Conservation (phyloP, 1,140 invertebrate species). For the Drosophila lini region DNA sequence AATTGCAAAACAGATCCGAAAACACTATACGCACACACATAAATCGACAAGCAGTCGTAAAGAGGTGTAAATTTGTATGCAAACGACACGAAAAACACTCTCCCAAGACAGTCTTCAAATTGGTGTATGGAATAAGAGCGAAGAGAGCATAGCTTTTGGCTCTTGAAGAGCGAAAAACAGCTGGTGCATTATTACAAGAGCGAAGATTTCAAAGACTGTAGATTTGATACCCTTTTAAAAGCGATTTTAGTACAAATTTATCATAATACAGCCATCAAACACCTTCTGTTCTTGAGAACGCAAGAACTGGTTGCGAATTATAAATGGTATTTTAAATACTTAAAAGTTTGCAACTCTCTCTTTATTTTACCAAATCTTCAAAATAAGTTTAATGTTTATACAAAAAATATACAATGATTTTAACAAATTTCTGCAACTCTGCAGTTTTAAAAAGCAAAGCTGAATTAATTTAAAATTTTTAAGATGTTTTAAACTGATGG, state of each 20-base stretch:
- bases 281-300: neutral
- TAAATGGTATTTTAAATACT: no score
- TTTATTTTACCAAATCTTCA: no score
- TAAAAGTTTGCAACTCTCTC: no score
- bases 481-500: neutral
- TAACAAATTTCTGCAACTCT: neutral
- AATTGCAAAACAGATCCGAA: constrained; percentile 61
- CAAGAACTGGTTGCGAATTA: neutral
- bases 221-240: constrained; percentile 5
- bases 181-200: constrained; percentile 16
- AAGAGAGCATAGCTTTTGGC: constrained; percentile 20
- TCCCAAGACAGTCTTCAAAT: constrained; percentile 19
- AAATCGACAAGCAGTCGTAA: constrained; percentile 59
- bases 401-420: no score
- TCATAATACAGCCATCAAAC: neutral
- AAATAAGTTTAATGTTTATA: no score
- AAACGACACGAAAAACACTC: constrained; percentile 47
- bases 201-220: neutral
- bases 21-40: constrained; percentile 33
- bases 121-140: constrained; percentile 5
- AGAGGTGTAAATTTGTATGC: constrained; percentile 80
- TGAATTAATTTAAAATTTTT: neutral
- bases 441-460: neutral
- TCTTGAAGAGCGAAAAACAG: constrained; percentile 33
- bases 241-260: neutral